These are phyloP conservation scores for Metellina segmentata DNA, from an alignment of 2,888 invertebrate species.

Conservation along the genomic window DNA sequence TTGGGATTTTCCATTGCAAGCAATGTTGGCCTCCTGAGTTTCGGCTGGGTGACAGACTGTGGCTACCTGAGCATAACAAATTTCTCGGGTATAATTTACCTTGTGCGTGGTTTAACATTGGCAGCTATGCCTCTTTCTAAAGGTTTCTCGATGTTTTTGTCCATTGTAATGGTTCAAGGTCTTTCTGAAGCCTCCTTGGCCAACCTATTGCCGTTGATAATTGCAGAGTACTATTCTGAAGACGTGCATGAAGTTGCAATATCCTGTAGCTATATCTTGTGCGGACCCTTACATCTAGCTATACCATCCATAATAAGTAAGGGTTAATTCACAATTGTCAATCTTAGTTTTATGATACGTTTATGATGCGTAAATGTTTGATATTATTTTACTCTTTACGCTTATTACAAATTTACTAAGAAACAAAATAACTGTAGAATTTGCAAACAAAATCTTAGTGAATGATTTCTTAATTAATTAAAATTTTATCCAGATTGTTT, in stretches of 20 bases:
- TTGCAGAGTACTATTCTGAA: conserved; percentile 22
- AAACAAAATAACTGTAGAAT: too few species aligned
- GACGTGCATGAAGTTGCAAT: conserved; percentile 37
- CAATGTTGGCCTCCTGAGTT: conserved; percentile 14
- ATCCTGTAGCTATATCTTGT: conserved; percentile 18
- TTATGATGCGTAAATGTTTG: too few species aligned
- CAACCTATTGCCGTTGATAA: conserved; percentile 27
- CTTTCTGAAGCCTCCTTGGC: conserved; percentile 6
- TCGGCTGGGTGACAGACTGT: conserved; percentile 48
- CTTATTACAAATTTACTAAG: too few species aligned
- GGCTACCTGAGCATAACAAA: neutral
- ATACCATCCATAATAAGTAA: conserved; percentile 16
- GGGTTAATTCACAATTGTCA: neutral
- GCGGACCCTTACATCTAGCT: conserved; percentile 32
- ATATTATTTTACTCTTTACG: too few species aligned
- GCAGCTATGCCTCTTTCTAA: neutral
- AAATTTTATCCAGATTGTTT: too few species aligned
- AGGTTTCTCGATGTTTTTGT: neutral
- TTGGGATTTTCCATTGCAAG: conserved; percentile 21
- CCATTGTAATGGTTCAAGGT: neutral
- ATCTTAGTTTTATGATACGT: too few species aligned
- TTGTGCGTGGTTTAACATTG: neutral
- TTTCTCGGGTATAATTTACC: neutral
- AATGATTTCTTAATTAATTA: too few species aligned
- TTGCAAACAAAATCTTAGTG: too few species aligned